Conservation (phyloP, 2,113 vertebrate species). For the Sorex fumeus region DNA sequence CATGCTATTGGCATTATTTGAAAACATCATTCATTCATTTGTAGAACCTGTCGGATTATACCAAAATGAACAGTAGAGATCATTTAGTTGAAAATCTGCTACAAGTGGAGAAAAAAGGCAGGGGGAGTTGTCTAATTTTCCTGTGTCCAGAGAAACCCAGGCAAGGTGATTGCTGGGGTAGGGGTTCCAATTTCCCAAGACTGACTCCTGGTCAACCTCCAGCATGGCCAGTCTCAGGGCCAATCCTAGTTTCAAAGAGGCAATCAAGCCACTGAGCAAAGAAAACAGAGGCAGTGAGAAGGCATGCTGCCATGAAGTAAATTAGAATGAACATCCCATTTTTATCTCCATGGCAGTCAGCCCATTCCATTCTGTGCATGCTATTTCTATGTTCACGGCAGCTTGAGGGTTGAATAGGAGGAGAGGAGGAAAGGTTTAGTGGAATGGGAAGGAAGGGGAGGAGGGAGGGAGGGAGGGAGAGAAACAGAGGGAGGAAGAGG, state of each 20-base stretch:
- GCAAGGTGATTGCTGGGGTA: background rate
- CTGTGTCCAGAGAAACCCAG: background rate
- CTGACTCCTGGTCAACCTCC: slow-evolving; percentile 75
- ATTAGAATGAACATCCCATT: slow-evolving; percentile 73
- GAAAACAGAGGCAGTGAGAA: slow-evolving; percentile 77
- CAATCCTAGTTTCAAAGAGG: slow-evolving; percentile 79
- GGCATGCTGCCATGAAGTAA: slow-evolving; percentile 67
- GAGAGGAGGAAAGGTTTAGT: slow-evolving; percentile 62
- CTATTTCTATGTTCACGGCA: slow-evolving; percentile 61
- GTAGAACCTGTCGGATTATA: slow-evolving; percentile 55
- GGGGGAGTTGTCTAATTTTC: background rate
- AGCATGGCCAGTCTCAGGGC: slow-evolving; percentile 44
- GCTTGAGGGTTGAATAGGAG: slow-evolving; percentile 71
- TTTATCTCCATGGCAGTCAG: slow-evolving; percentile 81
- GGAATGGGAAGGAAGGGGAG: background rate
- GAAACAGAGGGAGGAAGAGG: slow-evolving; percentile 7
- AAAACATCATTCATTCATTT: slow-evolving; percentile 73
- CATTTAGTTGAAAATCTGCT: slow-evolving; percentile 50
- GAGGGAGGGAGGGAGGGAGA: background rate
- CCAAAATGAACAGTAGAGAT: slow-evolving; percentile 57
- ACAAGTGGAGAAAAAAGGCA: background rate
- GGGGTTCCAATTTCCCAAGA: slow-evolving; percentile 48
- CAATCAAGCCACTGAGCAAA: slow-evolving; percentile 76
- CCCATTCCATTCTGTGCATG: slow-evolving; percentile 64
- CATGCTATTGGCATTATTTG: slow-evolving; percentile 52